A percentile compares a stretch with the other conserved stretches of the same genome.
Conservation (phyloP, 2,888 invertebrate genomes). For the Sphaerophoria rueppellii region DNA sequence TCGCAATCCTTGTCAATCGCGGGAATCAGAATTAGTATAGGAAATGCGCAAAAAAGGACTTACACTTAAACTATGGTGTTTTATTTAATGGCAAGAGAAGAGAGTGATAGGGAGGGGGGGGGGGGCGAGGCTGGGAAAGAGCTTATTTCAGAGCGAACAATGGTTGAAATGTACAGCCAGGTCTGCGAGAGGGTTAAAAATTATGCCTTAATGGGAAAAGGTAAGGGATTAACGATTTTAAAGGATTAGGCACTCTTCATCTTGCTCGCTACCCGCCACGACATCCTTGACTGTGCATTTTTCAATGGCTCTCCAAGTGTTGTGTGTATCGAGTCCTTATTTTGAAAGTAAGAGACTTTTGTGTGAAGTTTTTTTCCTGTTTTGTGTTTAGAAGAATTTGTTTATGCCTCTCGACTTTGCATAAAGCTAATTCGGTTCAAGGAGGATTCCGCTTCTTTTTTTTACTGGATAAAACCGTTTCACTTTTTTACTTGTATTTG, state of each 20-base stretch:
- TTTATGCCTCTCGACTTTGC: slow-evolving; percentile 42
- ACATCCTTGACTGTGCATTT: slow-evolving; percentile 19
- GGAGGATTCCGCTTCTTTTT: slow-evolving; percentile 26
- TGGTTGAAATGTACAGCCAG: slow-evolving; percentile 29
- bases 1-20: slow-evolving; percentile 61
- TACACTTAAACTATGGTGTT: not conserved
- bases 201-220: slow-evolving; percentile 69
- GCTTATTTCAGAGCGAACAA: slow-evolving; percentile 42
- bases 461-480: slow-evolving; percentile 40
- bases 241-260: slow-evolving; percentile 57
- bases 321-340: slow-evolving; percentile 24
- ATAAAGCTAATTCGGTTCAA: slow-evolving; percentile 52
- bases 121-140: too few relatives aligned
- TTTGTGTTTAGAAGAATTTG: slow-evolving; percentile 48
- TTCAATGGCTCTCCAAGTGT: slow-evolving; percentile 23
- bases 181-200: slow-evolving; percentile 52
- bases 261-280: not conserved
- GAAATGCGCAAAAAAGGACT: slow-evolving; percentile 53
- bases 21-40: slow-evolving; percentile 54
- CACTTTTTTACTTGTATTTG: slow-evolving; percentile 1
- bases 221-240: slow-evolving; percentile 74
- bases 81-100: not conserved
- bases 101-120: not conserved
- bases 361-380: not conserved
- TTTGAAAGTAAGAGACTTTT: slow-evolving; percentile 22